Evolutionary conservation across 2,797 vertebrate genomes (phyloP).

Genomic region (Pachyuromys duprasi): DNA sequence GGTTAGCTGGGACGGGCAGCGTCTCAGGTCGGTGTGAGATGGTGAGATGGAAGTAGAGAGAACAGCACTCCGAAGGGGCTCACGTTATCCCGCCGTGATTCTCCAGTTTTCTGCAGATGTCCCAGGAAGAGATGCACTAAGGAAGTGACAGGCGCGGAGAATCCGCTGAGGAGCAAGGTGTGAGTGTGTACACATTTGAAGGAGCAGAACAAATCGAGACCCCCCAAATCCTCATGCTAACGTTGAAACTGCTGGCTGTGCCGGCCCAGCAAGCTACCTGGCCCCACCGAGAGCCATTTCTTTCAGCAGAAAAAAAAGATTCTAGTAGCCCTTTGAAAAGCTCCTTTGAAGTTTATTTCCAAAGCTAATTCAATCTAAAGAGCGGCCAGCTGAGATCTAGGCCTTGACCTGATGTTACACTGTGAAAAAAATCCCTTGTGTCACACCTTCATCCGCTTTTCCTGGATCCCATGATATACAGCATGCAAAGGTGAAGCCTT

Average conservation of each 20-base stretch:
- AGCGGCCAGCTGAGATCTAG: neutral
- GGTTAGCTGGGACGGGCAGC: neutral
- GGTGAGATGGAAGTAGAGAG: neutral
- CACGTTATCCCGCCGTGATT: neutral
- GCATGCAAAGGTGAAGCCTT: neutral
- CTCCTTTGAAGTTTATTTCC: neutral
- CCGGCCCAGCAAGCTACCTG: neutral
- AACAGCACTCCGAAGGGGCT: neutral
- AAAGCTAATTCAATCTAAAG: neutral
- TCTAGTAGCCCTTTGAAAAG: neutral
- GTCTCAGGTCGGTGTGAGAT: neutral
- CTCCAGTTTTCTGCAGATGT: neutral
- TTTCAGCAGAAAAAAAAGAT: neutral
- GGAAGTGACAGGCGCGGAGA: neutral
- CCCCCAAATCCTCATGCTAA: neutral
- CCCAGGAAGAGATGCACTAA: neutral
- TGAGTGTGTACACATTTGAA: slow-evolving; percentile 15
- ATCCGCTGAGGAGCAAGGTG: neutral
- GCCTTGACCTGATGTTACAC: neutral
- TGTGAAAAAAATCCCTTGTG: neutral
- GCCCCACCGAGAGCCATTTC: neutral
- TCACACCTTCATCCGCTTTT: too few relatives aligned
- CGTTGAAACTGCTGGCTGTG: neutral
- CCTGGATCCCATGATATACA: neutral
- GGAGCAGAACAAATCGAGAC: neutral